These are phyloP conservation scores for Triops longicaudatus DNA, from an alignment of 1,140 invertebrate species.

Conservation along the genomic window DNA sequence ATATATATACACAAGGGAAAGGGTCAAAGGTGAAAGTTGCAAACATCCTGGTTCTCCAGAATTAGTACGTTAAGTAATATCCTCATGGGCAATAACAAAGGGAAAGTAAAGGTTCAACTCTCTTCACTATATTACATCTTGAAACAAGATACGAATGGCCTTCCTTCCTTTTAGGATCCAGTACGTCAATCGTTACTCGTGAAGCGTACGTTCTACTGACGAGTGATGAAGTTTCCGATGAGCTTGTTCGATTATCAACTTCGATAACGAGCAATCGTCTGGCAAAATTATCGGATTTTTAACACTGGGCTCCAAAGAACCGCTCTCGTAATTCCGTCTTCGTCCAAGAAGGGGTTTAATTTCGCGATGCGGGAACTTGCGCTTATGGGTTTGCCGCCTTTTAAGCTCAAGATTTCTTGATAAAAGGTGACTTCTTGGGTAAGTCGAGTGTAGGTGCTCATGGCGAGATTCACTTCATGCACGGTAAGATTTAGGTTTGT, in stretches of 20 bases:
- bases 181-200: not conserved
- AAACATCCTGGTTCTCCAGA: too few relatives aligned
- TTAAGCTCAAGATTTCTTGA: not conserved
- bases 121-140: too few relatives aligned
- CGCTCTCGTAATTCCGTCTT: conserved; percentile 23
- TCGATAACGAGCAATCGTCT: not conserved
- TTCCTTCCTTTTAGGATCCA: not conserved
- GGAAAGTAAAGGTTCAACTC: too few relatives aligned
- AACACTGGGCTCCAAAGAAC: conserved; percentile 11
- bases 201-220: not conserved
- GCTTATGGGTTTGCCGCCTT: not conserved
- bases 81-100: too few relatives aligned
- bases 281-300: not conserved
- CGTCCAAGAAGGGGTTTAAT: not conserved
- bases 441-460: too few relatives aligned
- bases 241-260: not conserved
- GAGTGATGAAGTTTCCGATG: not conserved
- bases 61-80: too few relatives aligned
- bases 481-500: not conserved
- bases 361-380: not conserved
- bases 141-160: too few relatives aligned
- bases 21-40: too few relatives aligned
- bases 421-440: too few relatives aligned
- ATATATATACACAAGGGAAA: too few relatives aligned
- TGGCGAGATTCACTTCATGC: not conserved